Evolutionary conservation across 2,797 vertebrate species (phyloP).

Genomic region (Sebastes taczanowskii): DNA sequence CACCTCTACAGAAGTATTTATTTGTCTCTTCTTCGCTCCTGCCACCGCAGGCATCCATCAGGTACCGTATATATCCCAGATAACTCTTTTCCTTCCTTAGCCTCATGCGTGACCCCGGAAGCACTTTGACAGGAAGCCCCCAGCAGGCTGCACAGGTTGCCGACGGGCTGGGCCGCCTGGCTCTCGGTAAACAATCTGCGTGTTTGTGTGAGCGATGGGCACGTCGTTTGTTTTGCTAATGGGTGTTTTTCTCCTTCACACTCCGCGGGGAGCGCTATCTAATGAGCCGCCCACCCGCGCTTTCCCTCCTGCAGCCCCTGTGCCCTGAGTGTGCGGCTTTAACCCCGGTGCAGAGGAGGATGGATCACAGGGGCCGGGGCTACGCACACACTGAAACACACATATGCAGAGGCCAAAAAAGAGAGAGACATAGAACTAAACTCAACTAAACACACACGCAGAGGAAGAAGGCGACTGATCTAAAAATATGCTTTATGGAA

Average conservation of each 20-base stretch:
- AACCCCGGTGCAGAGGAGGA: constrained; percentile 67
- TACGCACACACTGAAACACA: background rate
- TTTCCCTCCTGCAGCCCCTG: constrained; percentile 63
- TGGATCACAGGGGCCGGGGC: constrained; percentile 57
- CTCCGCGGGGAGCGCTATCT: constrained; percentile 74
- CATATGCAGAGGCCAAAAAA: background rate
- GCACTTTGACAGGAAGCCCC: constrained; percentile 46
- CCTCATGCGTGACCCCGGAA: constrained; percentile 59
- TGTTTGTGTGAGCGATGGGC: constrained; percentile 72
- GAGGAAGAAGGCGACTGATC: background rate
- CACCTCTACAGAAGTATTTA: background rate
- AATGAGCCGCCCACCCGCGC: constrained; percentile 78
- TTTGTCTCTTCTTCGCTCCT: background rate
- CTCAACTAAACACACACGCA: constrained; percentile 12
- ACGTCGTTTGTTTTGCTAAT: constrained; percentile 82
- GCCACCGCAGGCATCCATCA: background rate
- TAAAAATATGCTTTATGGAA: constrained; percentile 52
- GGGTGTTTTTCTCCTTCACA: constrained; percentile 79
- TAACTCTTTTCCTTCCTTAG: background rate
- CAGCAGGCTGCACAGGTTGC: constrained; percentile 33
- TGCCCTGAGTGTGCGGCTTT: constrained; percentile 70
- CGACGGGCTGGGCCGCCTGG: constrained; percentile 29
- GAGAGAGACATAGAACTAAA: constrained; percentile 12
- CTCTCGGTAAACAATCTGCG: constrained; percentile 68
- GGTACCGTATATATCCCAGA: background rate